These are phyloP conservation scores for Nipponacmea schrenckii DNA, from an alignment of 2,888 invertebrate species.

Conservation along the genomic window DNA sequence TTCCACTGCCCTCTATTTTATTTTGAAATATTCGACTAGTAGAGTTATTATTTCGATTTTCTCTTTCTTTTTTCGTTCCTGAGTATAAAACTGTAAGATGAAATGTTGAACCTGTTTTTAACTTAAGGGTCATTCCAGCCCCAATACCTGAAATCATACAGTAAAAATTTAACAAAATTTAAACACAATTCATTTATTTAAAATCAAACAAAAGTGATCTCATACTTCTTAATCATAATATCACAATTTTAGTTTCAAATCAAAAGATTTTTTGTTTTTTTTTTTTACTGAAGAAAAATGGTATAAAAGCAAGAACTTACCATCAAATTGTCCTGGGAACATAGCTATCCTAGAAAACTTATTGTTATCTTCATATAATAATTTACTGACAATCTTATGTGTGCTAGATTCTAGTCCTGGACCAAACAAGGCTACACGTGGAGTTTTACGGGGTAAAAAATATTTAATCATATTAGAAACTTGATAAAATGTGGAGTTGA, in stretches of 20 bases:
- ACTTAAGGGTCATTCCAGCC: constrained; percentile 51
- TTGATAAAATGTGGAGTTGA: constrained; percentile 47
- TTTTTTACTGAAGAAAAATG: too few relatives aligned
- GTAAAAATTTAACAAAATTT: neutral
- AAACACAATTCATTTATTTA: too few relatives aligned
- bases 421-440: constrained; percentile 60
- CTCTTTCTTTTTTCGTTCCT: constrained; percentile 46
- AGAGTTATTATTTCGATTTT: constrained; percentile 37
- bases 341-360: constrained; percentile 44
- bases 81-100: constrained; percentile 56
- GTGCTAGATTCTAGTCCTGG: constrained; percentile 57
- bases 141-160: constrained; percentile 47
- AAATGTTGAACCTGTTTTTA: constrained; percentile 39
- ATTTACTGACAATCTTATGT: constrained; percentile 47
- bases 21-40: constrained; percentile 45
- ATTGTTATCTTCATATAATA: constrained; percentile 44
- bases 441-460: constrained; percentile 54
- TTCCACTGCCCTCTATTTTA: constrained; percentile 9
- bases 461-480: constrained; percentile 50
- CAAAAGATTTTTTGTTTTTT: too few relatives aligned
- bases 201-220: too few relatives aligned
- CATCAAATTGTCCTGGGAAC: constrained; percentile 60
- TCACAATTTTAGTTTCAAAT: too few relatives aligned
- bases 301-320: too few relatives aligned
- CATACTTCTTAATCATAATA: too few relatives aligned